phyloP scores from a whole-genome alignment of 2,113 vertebrate species.

The Ondatra zibethicus region DNA sequence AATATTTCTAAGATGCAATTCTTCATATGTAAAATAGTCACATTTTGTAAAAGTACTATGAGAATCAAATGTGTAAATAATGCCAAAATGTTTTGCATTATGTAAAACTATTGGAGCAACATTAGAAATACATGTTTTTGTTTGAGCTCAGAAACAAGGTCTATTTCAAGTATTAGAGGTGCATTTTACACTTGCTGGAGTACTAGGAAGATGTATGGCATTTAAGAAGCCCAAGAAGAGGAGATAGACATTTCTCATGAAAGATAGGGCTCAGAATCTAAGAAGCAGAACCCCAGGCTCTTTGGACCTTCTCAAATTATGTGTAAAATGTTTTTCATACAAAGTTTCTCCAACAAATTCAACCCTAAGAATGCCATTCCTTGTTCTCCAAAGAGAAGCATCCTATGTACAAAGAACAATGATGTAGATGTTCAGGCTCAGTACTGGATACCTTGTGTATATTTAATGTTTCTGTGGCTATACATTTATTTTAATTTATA shows the following conservation, averaged over 20 bases:
- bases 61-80: slow-evolving; percentile 15
- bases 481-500: not conserved
- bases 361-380: not conserved
- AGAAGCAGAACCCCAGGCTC: not conserved
- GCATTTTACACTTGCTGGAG: not conserved
- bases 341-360: slow-evolving; percentile 23
- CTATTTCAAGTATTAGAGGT: not conserved
- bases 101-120: not conserved
- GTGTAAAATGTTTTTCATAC: not conserved
- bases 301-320: slow-evolving; percentile 4
- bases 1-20: not conserved
- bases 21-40: not conserved
- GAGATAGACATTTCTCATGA: not conserved
- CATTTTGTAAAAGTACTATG: not conserved
- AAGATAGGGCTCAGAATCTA: not conserved
- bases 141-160: not conserved
- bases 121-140: not conserved
- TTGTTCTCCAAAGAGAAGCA: not conserved
- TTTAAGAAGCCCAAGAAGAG: not conserved
- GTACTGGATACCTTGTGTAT: not conserved
- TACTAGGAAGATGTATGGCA: not conserved
- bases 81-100: not conserved
- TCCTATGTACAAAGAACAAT: not conserved
- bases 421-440: not conserved
- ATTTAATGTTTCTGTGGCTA: not conserved